Evolutionary conservation across 53 echinoderm and acorn worm genomes (phyloP), one percentile per base, ranked within the genome.

Genomic region (Zoroaster sp.): DNA sequence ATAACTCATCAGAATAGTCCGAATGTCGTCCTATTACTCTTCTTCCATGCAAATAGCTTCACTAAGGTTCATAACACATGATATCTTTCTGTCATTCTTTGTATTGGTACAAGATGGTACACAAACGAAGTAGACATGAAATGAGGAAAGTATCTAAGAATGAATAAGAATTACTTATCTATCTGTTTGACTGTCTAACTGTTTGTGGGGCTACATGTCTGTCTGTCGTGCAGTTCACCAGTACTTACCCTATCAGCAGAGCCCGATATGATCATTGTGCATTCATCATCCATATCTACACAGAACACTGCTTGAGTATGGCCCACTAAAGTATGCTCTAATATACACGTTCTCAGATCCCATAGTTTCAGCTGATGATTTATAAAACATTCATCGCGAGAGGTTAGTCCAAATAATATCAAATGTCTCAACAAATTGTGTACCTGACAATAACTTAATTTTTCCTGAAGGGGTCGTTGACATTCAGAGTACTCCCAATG

Each of bases 261-360:
- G 33, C 96, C 99, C 11, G 99, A 92, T 38, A 99, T 83, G 5
- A 99, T 94, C 88, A 96, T 96, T 8, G 94, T 89, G 51, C 92
- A 87, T 14, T 96, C 93, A 11, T 99, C 90, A 69, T 96, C 96
- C 92, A 99, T 96, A 53, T 99, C 99, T 17, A 99, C 94, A 87
- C 99, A 96, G 87, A 99, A 99, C 36, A 96, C 96, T 47, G 99
- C 99, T 69, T 99, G 95, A 14, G 87, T 78, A 53, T 99, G 99
- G 1, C 99, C 99, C 17, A 91, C 66, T 41, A 99, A 63, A 7
- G 96, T 99, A 17, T 96, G 94, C 63, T 90, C 69, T 81, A 99
- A 37, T 5, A 66, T 44, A 77, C 96, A 96, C 7, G 77, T 83
- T 43, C 93, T 79, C 67, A 96, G 77, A 51, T 99, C 88, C 99